phyloP scores from a whole-genome alignment of 1,140 invertebrate species.

The Stegodyphus mimosarum region DNA sequence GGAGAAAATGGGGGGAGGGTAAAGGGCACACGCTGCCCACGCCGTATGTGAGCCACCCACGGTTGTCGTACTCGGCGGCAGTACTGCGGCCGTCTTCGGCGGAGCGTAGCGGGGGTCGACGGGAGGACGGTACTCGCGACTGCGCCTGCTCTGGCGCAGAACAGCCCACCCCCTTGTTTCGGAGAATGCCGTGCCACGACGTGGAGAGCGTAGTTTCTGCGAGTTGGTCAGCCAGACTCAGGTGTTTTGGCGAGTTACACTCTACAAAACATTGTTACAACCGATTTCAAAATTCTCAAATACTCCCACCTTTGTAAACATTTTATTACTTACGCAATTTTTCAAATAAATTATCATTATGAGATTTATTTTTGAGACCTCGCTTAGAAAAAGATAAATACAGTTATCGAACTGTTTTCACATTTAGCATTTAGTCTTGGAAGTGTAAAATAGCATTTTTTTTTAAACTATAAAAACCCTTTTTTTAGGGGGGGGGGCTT shows the following conservation, averaged over 20 bases:
- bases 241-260: neutral
- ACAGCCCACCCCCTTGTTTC: constrained; percentile 22
- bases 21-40: neutral
- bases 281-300: too few relatives aligned
- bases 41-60: constrained; percentile 3
- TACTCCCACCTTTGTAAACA: too few relatives aligned
- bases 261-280: too few relatives aligned
- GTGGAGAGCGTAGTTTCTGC: neutral
- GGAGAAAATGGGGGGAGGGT: neutral
- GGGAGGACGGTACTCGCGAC: constrained; percentile 1
- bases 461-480: too few relatives aligned
- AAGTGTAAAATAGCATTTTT: too few relatives aligned
- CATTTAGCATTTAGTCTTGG: too few relatives aligned
- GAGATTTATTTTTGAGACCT: too few relatives aligned
- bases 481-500: too few relatives aligned
- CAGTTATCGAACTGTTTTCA: too few relatives aligned
- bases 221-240: neutral
- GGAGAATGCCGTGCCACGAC: neutral
- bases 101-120: constrained; percentile 21
- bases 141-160: constrained; percentile 35
- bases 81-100: constrained; percentile 10
- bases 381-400: too few relatives aligned
- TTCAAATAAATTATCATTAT: too few relatives aligned
- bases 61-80: constrained; percentile 16
- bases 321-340: too few relatives aligned